Conservation (phyloP, 1,140 invertebrate species). For the Drosophila aff. region DNA sequence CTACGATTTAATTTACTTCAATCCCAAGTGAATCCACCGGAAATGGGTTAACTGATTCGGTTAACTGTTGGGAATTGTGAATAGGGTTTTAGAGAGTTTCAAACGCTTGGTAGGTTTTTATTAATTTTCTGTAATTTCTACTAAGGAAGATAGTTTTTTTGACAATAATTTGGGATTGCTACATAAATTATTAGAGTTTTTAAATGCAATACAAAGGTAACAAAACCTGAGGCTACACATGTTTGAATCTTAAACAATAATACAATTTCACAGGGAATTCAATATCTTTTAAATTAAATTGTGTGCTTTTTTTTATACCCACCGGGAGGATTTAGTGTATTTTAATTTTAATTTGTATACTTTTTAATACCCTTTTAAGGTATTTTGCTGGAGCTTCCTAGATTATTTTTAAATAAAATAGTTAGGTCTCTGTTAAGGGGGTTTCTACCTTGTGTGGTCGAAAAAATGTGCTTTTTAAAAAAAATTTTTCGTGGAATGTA, state of each 20-base stretch:
- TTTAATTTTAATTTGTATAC: too few relatives aligned
- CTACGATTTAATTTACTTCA: conserved; percentile 20
- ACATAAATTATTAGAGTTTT: not conserved
- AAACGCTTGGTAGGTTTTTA: not conserved
- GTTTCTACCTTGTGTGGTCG: too few relatives aligned
- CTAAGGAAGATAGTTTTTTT: not conserved
- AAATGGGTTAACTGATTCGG: conserved; percentile 8
- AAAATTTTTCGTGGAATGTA: too few relatives aligned
- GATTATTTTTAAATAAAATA: too few relatives aligned
- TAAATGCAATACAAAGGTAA: too few relatives aligned
- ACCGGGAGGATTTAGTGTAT: too few relatives aligned
- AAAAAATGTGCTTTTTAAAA: too few relatives aligned
- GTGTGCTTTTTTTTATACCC: too few relatives aligned
- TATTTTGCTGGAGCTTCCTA: not conserved
- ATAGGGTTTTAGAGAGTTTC: not conserved
- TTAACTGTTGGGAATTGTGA: not conserved
- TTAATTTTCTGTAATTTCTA: not conserved
- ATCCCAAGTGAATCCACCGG: not conserved
- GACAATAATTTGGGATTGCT: not conserved
- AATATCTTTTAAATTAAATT: not conserved
- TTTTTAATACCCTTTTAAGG: not conserved
- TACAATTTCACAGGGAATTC: not conserved
- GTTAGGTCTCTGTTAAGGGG: not conserved
- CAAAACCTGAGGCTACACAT: too few relatives aligned
- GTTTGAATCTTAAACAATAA: too few relatives aligned